Base-by-base conservation (phyloP, 2,797 vertebrate genomes). In the Sebastes umbrosus region DNA sequence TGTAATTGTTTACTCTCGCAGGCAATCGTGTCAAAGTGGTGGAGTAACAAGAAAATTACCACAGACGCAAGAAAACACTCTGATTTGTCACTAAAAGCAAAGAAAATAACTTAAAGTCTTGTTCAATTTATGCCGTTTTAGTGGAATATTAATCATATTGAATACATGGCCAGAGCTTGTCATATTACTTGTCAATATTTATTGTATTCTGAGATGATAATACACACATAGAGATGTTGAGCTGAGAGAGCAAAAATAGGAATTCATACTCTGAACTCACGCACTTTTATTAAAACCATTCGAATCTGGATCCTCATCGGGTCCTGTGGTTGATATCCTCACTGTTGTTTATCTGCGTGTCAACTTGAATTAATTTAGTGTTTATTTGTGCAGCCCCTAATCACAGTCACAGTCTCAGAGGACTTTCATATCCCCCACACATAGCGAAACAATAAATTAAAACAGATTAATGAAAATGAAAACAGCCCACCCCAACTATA, bases 1-100 rank as follows among this genome's bases (percentile, higher is more conserved):
- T 94, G 87, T 92, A 91, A 92, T 93, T 93, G 86, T 92, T 93
- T 89, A 87, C 85, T 92, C 75, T 85, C 50, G 34, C 75, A 85
- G 77, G 79, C 73, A 92, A 69, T 87, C 79, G 5, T 70, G 71
- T 87, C 84, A 82, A 63, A 66, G 68, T 64, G 36, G 29, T 34
- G 46, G 66, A 82, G 76, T 57, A 8, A 78, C 18, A 79, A 67
- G 8, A 84, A 46, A 73, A 88, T 78, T 70, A 59, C 24, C 76
- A 57, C 58, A 79, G 75, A 88, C 36, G 57, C 77, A 74, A 77
- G 65, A 70, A 87, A 87, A 90, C 69, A 82, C 80, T 68, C 16
- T 81, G 79, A 86, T 88, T 79, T 84, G 76, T 91, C 72, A 79
- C 73, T 64, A 62, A 82, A 71, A 76, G 70, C 66, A 59, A 70